Conservation (phyloP, 2,113 vertebrate genomes). For the Xerus inauris region DNA sequence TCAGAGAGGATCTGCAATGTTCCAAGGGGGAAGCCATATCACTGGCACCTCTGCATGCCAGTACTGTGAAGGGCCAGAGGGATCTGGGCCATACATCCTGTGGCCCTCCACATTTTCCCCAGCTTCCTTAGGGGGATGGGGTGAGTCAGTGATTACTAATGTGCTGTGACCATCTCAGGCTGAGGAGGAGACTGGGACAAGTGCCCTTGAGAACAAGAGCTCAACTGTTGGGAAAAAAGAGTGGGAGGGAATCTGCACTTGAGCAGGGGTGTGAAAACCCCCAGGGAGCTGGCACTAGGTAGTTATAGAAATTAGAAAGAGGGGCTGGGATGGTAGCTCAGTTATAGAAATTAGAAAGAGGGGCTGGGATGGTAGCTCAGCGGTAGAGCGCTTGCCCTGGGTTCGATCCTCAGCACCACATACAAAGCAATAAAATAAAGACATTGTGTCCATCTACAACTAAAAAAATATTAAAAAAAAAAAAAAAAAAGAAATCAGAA, state of each 20-base stretch:
- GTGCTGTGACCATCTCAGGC: constrained; percentile 56
- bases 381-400: too few species aligned
- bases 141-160: constrained; percentile 81
- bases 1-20: neutral
- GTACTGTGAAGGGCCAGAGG: neutral
- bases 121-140: constrained; percentile 20
- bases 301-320: constrained; percentile 10
- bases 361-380: too few species aligned
- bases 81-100: constrained; percentile 65
- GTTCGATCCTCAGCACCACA: too few species aligned
- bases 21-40: neutral
- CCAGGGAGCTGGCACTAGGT: constrained; percentile 1
- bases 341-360: too few species aligned
- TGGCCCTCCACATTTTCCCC: constrained; percentile 39
- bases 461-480: too few species aligned
- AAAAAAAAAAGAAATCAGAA: constrained; percentile 15
- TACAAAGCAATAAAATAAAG: too few species aligned
- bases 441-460: too few species aligned
- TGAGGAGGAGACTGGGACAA: constrained; percentile 53
- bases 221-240: constrained; percentile 73
- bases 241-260: constrained; percentile 69
- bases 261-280: constrained; percentile 12
- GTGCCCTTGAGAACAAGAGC: constrained; percentile 75
- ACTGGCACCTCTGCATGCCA: constrained; percentile 31
- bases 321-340: too few species aligned